Percentiles rank a stretch among this genome's conserved stretches.
These are phyloP conservation scores for Xenops minutus DNA, from an alignment of 2,797 vertebrate genomes.

Conservation along the genomic window DNA sequence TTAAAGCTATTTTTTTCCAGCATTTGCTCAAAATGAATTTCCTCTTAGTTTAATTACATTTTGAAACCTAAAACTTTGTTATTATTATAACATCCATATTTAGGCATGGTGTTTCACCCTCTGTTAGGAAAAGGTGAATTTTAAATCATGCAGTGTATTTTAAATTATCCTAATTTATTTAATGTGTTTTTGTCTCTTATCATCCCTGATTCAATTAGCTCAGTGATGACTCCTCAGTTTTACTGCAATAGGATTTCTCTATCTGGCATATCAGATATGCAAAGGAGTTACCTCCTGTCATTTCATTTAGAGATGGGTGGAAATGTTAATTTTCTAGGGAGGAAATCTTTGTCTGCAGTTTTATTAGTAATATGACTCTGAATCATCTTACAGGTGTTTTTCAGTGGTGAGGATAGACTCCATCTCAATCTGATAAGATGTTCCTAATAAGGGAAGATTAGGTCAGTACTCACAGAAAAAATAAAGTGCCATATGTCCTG, in stretches of 20 bases:
- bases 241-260: slow-evolving; percentile 47
- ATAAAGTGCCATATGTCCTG: slow-evolving; percentile 53
- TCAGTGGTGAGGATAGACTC: slow-evolving; percentile 52
- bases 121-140: slow-evolving; percentile 50
- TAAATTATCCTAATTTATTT: slow-evolving; percentile 69
- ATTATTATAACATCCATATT: neutral
- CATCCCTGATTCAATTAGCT: slow-evolving; percentile 69
- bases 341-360: slow-evolving; percentile 64
- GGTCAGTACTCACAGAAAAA: slow-evolving; percentile 35
- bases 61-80: slow-evolving; percentile 21
- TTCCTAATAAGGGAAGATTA: slow-evolving; percentile 69
- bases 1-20: neutral
- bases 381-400: slow-evolving; percentile 76
- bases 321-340: slow-evolving; percentile 69
- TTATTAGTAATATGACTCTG: slow-evolving; percentile 69
- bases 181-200: slow-evolving; percentile 73
- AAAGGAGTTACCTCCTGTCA: slow-evolving; percentile 35
- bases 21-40: neutral
- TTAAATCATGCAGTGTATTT: slow-evolving; percentile 3
- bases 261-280: slow-evolving; percentile 40
- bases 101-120: slow-evolving; percentile 9
- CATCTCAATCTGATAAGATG: slow-evolving; percentile 76
- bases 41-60: slow-evolving; percentile 8
- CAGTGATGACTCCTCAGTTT: slow-evolving; percentile 63
- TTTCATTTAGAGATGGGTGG: slow-evolving; percentile 35